A percentile compares a stretch with the other conserved stretches of the same genome.
phyloP scores from a whole-genome alignment of 2,797 vertebrate species.

The Lagocephalus sceleratus region DNA sequence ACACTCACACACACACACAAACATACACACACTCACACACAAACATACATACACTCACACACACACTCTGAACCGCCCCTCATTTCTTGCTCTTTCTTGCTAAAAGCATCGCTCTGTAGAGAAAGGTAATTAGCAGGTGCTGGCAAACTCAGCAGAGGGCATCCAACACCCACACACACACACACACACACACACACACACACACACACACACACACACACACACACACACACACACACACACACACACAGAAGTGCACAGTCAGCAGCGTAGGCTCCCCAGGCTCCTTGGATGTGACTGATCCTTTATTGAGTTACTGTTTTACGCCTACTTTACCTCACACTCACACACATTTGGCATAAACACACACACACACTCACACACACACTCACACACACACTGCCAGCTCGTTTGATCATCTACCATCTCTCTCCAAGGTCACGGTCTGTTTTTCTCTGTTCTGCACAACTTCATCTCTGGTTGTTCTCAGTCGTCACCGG shows the following conservation, averaged over 20 bases:
- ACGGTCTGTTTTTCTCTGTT: constrained; percentile 74
- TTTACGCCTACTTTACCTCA: constrained; percentile 76
- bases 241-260: constrained; percentile 72
- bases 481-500: constrained; percentile 70
- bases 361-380: constrained; percentile 2
- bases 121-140: constrained; percentile 97
- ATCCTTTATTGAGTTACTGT: constrained; percentile 83
- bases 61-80: constrained; percentile 44
- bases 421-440: constrained; percentile 79
- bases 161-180: constrained; percentile 80
- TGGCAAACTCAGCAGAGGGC: constrained; percentile 80
- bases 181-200: constrained; percentile 58
- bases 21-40: constrained; percentile 63
- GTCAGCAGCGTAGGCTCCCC: constrained; percentile 76
- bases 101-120: constrained; percentile 86
- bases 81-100: constrained; percentile 72
- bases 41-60: constrained; percentile 80
- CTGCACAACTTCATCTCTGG: constrained; percentile 63
- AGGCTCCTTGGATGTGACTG: constrained; percentile 80
- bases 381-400: constrained; percentile 51
- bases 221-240: constrained; percentile 75
- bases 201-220: constrained; percentile 76
- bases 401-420: constrained; percentile 79
- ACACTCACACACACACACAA: constrained; percentile 71
- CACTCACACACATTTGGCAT: constrained; percentile 50